Evolutionary conservation across 2,797 vertebrate species (phyloP).

Genomic region (Pangasius krempfi): DNA sequence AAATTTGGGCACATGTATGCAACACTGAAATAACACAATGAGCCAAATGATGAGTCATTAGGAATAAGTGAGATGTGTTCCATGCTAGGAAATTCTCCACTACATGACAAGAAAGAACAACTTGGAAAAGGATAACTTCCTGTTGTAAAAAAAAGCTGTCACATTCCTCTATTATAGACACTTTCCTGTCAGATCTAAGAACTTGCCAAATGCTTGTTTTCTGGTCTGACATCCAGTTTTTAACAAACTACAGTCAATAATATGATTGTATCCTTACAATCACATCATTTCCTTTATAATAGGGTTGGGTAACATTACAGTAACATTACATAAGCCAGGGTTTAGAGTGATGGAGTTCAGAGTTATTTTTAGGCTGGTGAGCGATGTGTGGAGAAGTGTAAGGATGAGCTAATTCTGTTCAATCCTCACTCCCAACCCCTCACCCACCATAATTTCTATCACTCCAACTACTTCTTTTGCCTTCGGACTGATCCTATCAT

Average conservation of each 20-base stretch:
- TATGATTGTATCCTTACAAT: slow-evolving; percentile 26
- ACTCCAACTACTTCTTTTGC: neutral
- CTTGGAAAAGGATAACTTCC: slow-evolving; percentile 62
- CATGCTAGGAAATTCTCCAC: slow-evolving; percentile 30
- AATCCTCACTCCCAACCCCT: slow-evolving; percentile 53
- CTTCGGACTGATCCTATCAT: neutral
- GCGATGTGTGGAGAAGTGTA: slow-evolving; percentile 31
- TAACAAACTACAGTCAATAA: slow-evolving; percentile 36
- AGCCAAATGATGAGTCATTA: slow-evolving; percentile 39
- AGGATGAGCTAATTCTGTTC: slow-evolving; percentile 69
- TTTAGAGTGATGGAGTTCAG: slow-evolving; percentile 40
- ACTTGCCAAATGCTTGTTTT: slow-evolving; percentile 19
- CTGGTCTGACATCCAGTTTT: slow-evolving; percentile 18
- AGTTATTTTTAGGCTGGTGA: slow-evolving; percentile 56
- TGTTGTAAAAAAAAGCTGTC: slow-evolving; percentile 44
- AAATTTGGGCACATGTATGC: neutral
- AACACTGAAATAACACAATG: neutral
- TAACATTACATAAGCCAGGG: slow-evolving; percentile 25
- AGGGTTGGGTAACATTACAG: slow-evolving; percentile 34
- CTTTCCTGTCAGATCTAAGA: slow-evolving; percentile 18
- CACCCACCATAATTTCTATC: slow-evolving; percentile 31
- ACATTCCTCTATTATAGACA: slow-evolving; percentile 30
- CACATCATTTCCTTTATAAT: slow-evolving; percentile 62
- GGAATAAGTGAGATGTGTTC: slow-evolving; percentile 33
- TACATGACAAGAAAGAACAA: slow-evolving; percentile 14